phyloP scores from a whole-genome alignment of 2,113 vertebrate species.

The Entomyzon cyanotis region DNA sequence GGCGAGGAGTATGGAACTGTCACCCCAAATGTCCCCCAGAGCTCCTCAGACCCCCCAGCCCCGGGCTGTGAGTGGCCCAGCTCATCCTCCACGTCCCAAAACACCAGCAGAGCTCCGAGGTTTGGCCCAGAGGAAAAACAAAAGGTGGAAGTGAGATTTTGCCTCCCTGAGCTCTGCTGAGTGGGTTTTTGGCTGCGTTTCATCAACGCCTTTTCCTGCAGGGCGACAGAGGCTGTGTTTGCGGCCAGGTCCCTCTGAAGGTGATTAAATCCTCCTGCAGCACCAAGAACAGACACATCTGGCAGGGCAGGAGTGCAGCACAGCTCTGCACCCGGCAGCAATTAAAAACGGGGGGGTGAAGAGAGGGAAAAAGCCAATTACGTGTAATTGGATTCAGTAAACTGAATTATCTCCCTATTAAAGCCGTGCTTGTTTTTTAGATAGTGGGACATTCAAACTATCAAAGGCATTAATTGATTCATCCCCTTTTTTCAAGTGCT shows the following conservation, averaged over 20 bases:
- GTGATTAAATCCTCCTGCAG: background rate
- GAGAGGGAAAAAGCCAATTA: slow-evolving; percentile 45
- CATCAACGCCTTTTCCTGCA: background rate
- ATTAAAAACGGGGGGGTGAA: background rate
- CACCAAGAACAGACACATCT: background rate
- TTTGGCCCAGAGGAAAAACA: background rate
- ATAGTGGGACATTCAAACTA: slow-evolving; percentile 54
- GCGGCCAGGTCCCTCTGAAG: background rate
- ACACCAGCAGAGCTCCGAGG: background rate
- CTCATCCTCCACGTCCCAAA: background rate
- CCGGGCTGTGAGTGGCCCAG: background rate
- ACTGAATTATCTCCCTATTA: slow-evolving; percentile 66
- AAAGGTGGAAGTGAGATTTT: background rate
- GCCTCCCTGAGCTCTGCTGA: background rate
- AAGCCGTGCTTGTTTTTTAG: slow-evolving; percentile 51
- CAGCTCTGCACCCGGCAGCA: background rate
- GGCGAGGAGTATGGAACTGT: background rate
- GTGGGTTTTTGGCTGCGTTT: background rate
- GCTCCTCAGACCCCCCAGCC: background rate
- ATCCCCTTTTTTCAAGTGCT: slow-evolving; percentile 52
- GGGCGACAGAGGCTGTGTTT: background rate
- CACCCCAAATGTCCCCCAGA: no score
- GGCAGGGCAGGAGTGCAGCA: background rate
- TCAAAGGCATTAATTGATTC: slow-evolving; percentile 69
- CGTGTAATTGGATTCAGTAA: slow-evolving; percentile 64